Evolutionary conservation across 2,113 vertebrate species (phyloP).

Genomic region (Acrocephalus kingi): DNA sequence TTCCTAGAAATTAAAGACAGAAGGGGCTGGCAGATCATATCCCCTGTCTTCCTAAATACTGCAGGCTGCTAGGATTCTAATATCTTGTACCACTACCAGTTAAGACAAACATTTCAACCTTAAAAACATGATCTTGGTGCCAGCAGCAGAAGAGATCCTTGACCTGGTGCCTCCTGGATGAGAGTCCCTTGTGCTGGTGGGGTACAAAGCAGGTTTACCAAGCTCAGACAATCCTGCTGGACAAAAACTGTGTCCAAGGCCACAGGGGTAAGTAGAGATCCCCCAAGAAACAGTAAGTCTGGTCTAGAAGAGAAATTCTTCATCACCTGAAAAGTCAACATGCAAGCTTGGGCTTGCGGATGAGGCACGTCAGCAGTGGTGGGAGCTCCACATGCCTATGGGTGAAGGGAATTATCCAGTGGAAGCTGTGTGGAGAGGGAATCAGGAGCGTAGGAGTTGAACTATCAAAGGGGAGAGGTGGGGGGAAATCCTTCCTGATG

Average conservation of each 20-base stretch:
- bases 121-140: neutral
- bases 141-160: neutral
- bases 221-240: neutral
- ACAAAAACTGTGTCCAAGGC: neutral
- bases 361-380: neutral
- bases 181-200: neutral
- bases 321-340: neutral
- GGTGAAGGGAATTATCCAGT: neutral
- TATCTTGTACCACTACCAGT: neutral
- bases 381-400: rapidly evolving
- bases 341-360: neutral
- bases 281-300: neutral
- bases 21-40: neutral
- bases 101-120: neutral
- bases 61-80: neutral
- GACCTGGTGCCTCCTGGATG: neutral
- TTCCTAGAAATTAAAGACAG: conserved; percentile 62
- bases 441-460: neutral
- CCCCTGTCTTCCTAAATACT: neutral
- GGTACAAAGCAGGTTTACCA: neutral
- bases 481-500: rapidly evolving
- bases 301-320: neutral
- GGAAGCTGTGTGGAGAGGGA: neutral
- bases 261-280: neutral
- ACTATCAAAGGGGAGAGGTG: neutral